Base-by-base conservation (phyloP, 2,113 vertebrate species). In the Callipepla californica region DNA sequence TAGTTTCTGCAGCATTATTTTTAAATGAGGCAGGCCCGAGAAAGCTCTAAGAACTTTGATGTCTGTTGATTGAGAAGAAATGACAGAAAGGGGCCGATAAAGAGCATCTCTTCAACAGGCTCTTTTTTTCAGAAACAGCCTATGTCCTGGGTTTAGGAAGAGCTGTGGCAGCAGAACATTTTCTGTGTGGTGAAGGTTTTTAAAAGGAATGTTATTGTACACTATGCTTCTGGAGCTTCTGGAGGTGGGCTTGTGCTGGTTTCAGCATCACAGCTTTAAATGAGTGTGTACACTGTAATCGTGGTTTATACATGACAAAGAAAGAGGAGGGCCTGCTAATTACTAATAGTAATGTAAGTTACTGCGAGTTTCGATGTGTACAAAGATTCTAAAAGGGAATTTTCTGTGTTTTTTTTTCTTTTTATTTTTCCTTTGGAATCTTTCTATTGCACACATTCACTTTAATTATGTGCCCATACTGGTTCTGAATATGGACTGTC, bases 301-400 rank as follows among this genome's bases (percentile, higher is more conserved):
- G 78, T 84, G 91, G 62, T 57, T 45, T 42, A 68, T 36, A 78
- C 84, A 84, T 82, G 85, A 94, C 70, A 93, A 92, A 97, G 79
- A 57, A 25, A 82, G 72, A 95, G 94, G 92, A 95, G 74, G 72
- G 79, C 55, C 58, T 91, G 66, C 45, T 94, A 89, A 94, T 91
- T 95, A 80, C 91, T 96, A 92, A 94, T 74, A 70, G 72, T 50
- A 87, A 73, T 92, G 58, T 93, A 92, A 88, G 66, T 96, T 94
- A 89, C 87, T 89, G 48, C 91, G 90, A 88, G 73, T 96, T 94
- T 83, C 85, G 34, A 32, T 88, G 61, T 75, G 74, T 5, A 4
- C 61, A 93, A 45, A 48, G 62, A 93, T 93, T 40, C 89, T 40
- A 10, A 70, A 93, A 90, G 88, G 75, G 87, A 83, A 80, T 87